Conservation (phyloP, 2,797 vertebrate genomes). For the Mormyrops boulengeri region DNA sequence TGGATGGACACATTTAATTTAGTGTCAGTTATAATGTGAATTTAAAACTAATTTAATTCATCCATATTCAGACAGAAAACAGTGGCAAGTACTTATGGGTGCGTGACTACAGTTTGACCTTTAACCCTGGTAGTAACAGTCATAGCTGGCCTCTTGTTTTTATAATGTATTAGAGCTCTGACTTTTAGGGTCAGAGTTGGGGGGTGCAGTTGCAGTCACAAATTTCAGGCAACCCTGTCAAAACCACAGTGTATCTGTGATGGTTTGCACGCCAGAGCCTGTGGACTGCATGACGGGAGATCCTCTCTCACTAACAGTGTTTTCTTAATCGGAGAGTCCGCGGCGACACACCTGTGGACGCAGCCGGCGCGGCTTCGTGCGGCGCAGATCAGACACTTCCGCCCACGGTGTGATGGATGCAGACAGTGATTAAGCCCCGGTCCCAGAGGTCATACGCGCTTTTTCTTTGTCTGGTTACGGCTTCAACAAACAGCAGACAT, state of each 20-base stretch:
- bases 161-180: not conserved
- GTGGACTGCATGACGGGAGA: not conserved
- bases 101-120: not conserved
- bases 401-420: slow-evolving; percentile 16
- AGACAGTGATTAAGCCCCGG: not conserved
- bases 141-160: not conserved
- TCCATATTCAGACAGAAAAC: not conserved
- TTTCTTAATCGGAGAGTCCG: not conserved
- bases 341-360: not conserved
- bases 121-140: not conserved
- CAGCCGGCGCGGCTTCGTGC: not conserved
- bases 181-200: not conserved
- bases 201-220: not conserved
- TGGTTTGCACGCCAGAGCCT: no score
- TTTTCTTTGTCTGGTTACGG: slow-evolving; percentile 15
- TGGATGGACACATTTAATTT: not conserved
- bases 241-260: not conserved
- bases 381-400: not conserved
- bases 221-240: not conserved
- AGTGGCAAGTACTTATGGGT: not conserved
- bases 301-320: no score
- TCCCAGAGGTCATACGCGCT: not conserved
- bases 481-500: slow-evolving; percentile 15
- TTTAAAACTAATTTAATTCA: not conserved
- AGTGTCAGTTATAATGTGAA: not conserved